Evolutionary conservation across 2,113 vertebrate species (phyloP), one percentile per base, ranked within the genome.

Genomic region (Psilopsiagon aymara): DNA sequence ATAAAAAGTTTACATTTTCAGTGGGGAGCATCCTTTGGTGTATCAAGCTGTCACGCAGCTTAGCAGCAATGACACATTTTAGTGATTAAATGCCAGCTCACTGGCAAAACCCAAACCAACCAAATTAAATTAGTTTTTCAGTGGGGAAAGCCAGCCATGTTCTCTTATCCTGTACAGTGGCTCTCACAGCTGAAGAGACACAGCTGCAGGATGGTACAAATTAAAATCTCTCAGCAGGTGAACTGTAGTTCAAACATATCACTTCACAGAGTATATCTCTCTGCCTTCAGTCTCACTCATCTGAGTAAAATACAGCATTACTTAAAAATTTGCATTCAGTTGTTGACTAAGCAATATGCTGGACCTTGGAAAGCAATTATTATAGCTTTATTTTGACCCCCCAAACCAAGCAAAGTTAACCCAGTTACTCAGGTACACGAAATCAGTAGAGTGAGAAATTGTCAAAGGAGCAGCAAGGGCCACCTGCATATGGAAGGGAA

Each of bases 1-100:
- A 77, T 55, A 94, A 95, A 82, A 47, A 75, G 60, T 86, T 96
- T 84, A 64, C 49, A n/a, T 96, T 95, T 94, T 80, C 92, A 73
- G 62, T 70, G 66, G 52, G 52, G 69, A 91, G 57, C 86, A 80
- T 68, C 77, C 77, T 66, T 88, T 7, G 3, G 67, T 93, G 77
- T 71, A 89, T 89, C 94, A 86, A 90, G 75, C 82, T 82, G 90
- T 92, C 81, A 35, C 12, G 47, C 86, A 91, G 79, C 43, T 92
- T 90, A 94, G 78, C 90, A 91, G 90, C 92, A 37, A 66, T 80
- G 92, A 90, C 86, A 82, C 84, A 55, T 92, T 53, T 25, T 37
- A 49, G 90, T 70, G 94, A 97, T 91, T 94, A 90, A 94, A 92
- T 75, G 66, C 43, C 11, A 14, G 43, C 41, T 95, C 55, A 37